phyloP scores from a whole-genome alignment of 2,888 invertebrate species.

The Orchesellides sinensis region DNA sequence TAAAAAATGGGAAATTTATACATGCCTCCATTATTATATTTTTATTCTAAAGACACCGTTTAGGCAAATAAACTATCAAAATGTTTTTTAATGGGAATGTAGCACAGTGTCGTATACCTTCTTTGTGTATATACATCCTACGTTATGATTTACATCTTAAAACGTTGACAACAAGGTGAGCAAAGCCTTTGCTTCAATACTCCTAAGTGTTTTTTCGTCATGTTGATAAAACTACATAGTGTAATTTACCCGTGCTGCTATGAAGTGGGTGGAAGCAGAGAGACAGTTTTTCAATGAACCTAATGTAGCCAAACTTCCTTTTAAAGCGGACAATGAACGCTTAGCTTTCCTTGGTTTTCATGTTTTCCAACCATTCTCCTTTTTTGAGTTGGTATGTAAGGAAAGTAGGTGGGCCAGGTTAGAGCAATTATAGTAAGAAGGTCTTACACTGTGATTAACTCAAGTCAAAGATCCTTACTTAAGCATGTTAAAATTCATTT shows the following conservation, averaged over 20 bases:
- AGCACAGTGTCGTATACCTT: too few relatives aligned
- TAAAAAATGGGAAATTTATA: too few relatives aligned
- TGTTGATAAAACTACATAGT: background rate
- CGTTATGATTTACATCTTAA: background rate
- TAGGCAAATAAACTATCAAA: too few relatives aligned
- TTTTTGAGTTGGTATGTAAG: background rate
- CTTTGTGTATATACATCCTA: too few relatives aligned
- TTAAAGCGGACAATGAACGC: conserved; percentile 41
- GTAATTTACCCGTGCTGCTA: background rate
- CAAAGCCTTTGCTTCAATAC: too few relatives aligned
- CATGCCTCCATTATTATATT: too few relatives aligned
- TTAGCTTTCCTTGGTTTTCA: background rate
- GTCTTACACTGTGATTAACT: background rate
- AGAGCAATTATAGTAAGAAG: background rate
- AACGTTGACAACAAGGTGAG: too few relatives aligned
- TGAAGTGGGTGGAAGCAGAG: background rate
- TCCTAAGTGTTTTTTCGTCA: too few relatives aligned
- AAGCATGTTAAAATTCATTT: conserved; percentile 1
- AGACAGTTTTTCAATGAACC: background rate
- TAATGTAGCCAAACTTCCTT: conserved; percentile 32
- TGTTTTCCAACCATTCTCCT: conserved; percentile 3
- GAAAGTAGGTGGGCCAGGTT: conserved; percentile 7
- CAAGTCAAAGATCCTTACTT: background rate
- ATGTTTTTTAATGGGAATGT: too few relatives aligned
- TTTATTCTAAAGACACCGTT: too few relatives aligned